Evolutionary conservation across 1,140 invertebrate species (phyloP), one percentile per base, ranked within the genome.

Genomic region (Heliothis subflexa): DNA sequence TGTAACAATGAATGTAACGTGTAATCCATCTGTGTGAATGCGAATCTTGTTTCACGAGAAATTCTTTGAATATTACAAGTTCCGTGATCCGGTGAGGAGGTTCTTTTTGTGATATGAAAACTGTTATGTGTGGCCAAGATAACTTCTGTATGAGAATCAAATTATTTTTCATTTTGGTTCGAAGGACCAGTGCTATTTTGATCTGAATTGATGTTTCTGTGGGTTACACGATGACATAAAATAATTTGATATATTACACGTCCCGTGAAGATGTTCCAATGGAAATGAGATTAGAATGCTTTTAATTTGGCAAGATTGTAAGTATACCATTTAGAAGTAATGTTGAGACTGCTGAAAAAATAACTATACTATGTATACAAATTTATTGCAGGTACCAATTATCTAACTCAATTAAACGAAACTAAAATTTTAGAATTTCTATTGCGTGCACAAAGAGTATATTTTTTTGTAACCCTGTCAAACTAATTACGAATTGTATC

Each of bases 1-100:
- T n/a, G n/a, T 70, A 28, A 78, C 76, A 78, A 78, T 78, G 76
- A 59, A 52, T 75, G 45, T 75, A 52, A 50, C 47, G 21, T 75
- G 73, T 75, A 62, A 74, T 59, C 21, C 45, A 74, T 59, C 57
- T 57, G 57, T 49, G 55, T 54, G 72, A 61, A 75, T 50, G 66
- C 28, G 66, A 70, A 75, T 52, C 57, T 62, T 57, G 71, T 73
- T 62, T 25, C 45, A 59, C 59, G 50, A 50, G 12, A 5, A 13
- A 33, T 70, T 50, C 66, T 70, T 52, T 28, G 47, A 52, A 70
- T 70, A 70, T 70, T 25, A 49, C 66, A 52, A 52, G 47, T 70
- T 70, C 47, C 47, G 13, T 28, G 21, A 28, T 47, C 47, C 47
- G 33, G 14, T 62, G 21, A 3, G 13, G 21, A 70, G 1, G 21